Conservation (phyloP, 2,797 vertebrate species). For the Lates japonicus region DNA sequence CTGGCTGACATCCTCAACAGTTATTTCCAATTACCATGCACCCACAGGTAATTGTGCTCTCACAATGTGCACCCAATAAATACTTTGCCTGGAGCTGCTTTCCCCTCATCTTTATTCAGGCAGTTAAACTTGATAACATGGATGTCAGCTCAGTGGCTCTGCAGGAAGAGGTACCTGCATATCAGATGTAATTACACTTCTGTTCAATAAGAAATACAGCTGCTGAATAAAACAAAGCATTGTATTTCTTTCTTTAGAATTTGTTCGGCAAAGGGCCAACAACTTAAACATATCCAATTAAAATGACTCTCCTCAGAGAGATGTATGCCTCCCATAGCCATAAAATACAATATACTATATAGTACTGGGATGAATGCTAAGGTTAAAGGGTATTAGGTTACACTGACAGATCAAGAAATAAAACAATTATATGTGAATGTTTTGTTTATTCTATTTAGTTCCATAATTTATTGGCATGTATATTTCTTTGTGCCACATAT, state of each 20-base stretch:
- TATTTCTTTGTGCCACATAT: slow-evolving; percentile 1
- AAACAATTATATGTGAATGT: neutral
- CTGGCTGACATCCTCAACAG: slow-evolving; percentile 4
- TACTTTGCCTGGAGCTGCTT: slow-evolving; percentile 46
- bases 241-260: neutral
- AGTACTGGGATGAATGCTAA: neutral
- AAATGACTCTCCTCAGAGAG: slow-evolving; percentile 23
- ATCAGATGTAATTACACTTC: slow-evolving; percentile 54
- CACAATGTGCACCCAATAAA: slow-evolving; percentile 55
- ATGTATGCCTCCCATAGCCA: neutral
- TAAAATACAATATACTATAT: slow-evolving; percentile 27
- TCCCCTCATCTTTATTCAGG: slow-evolving; percentile 49
- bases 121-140: slow-evolving; percentile 41
- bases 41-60: slow-evolving; percentile 47
- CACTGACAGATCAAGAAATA: neutral
- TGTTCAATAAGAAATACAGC: slow-evolving; percentile 46
- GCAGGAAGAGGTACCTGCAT: slow-evolving; percentile 36
- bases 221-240: slow-evolving; percentile 51
- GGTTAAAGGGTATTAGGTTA: neutral
- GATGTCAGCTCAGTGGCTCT: slow-evolving; percentile 38
- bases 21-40: slow-evolving; percentile 46
- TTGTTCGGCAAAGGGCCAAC: neutral
- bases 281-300: slow-evolving; percentile 24
- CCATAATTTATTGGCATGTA: neutral
- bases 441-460: neutral